Evolutionary conservation across 1,140 invertebrate genomes (phyloP), one percentile per base, ranked within the genome.

Genomic region (Cotesia chilonis): DNA sequence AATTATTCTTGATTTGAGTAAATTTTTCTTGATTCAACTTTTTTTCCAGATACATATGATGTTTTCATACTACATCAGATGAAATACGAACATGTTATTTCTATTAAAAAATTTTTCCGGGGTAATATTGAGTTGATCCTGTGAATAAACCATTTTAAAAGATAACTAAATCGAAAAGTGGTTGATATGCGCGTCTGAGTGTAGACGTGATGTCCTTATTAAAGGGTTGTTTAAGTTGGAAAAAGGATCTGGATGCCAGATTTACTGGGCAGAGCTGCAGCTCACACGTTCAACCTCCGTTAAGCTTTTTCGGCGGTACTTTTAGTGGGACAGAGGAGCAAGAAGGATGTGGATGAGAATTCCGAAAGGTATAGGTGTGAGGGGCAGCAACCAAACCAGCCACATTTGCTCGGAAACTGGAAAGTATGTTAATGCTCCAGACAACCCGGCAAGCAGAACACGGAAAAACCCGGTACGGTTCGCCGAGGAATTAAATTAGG

Each of bases 61-160:
- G 1, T 28, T 28, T 28, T 28, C 2, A 2, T 28, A 28, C 28
- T 28, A 28, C 3, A 28, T 28, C 0, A 28, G 3, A 3, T 28
- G 1, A 28, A 28, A 3, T 28, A 28, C 3, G 28, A 28, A 28
- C 28, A 28, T 28, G 3, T 28, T 28, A 28, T 28, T 28, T 3
- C 28, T 28, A 28, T 28, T 28, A 28, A 28, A 28, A 28, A 2
- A 2, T 28, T 28, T 28, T 28, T 28, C 59, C 54, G 77, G 73
- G 78, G 81, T 82, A 82, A 82, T 81, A 81, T 78, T 77, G 81
- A 81, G 78, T 81, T 80, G 76, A 78, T 75, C 74, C 73, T 77
- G 70, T 75, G 78, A 79, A 80, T 83, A 81, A 81, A 80, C 74
- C 78, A 78, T 79, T 78, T 77, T 78, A 28, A 28, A 28, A 28